phyloP scores from a whole-genome alignment of 2,888 invertebrate genomes.

The Watsonalla cultraria region DNA sequence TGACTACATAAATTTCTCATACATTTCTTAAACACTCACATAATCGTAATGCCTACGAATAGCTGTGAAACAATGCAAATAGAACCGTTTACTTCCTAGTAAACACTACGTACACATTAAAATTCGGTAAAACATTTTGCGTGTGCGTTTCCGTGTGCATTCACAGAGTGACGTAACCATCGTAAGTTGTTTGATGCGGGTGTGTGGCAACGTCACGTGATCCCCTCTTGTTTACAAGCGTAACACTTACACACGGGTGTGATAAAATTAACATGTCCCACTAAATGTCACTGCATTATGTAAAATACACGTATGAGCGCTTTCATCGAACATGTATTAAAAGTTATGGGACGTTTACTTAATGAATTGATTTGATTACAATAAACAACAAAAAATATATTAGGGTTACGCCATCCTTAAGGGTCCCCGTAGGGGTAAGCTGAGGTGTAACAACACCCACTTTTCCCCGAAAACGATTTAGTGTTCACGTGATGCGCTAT shows the following conservation, averaged over 20 bases:
- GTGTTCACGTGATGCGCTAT: too few relatives aligned
- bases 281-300: neutral
- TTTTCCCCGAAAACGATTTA: too few relatives aligned
- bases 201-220: slow-evolving; percentile 32
- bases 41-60: too few relatives aligned
- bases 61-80: neutral
- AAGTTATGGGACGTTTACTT: too few relatives aligned
- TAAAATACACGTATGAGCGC: neutral
- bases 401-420: too few relatives aligned
- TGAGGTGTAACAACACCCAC: too few relatives aligned
- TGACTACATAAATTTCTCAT: too few relatives aligned
- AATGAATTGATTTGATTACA: too few relatives aligned
- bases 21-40: too few relatives aligned
- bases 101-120: neutral
- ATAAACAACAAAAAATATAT: too few relatives aligned
- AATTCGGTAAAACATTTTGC: neutral
- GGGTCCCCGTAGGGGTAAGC: too few relatives aligned
- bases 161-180: neutral
- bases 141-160: neutral
- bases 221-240: slow-evolving; percentile 16
- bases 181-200: slow-evolving; percentile 34
- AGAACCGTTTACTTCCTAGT: neutral
- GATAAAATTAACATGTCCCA: neutral
- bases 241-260: neutral
- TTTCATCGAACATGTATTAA: neutral